Conservation (phyloP, 2,888 invertebrate genomes). For the Sphaeridia pumilis region DNA sequence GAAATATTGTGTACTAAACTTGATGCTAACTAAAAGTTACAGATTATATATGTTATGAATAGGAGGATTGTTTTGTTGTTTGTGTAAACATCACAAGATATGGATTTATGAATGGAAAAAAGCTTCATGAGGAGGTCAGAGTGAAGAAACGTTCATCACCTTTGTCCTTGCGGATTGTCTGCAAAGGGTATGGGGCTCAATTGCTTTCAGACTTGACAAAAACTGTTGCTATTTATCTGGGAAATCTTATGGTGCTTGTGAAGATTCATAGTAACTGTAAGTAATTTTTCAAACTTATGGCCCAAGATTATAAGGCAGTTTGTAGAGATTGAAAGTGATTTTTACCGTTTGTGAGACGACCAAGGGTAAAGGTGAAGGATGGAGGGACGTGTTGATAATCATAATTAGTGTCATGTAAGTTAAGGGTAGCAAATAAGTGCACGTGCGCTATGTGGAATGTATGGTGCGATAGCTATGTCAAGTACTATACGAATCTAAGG, state of each 20-base stretch:
- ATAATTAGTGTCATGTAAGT: not conserved
- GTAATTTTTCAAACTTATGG: not conserved
- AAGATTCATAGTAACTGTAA: not conserved
- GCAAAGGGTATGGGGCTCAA: constrained; percentile 16
- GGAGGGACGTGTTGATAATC: not conserved
- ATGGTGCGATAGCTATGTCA: too few species aligned
- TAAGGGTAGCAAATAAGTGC: too few species aligned
- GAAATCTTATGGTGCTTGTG: too few species aligned
- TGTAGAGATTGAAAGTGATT: constrained; percentile 13
- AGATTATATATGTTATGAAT: too few species aligned
- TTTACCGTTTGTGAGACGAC: constrained; percentile 13
- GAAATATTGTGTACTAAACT: too few species aligned
- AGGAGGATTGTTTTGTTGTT: too few species aligned
- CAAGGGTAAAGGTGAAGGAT: not conserved
- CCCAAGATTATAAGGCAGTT: not conserved
- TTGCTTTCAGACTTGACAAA: constrained; percentile 15
- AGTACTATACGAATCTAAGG: too few species aligned
- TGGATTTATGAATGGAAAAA: too few species aligned
- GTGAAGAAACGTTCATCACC: not conserved
- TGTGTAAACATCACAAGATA: not conserved
- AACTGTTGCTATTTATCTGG: too few species aligned
- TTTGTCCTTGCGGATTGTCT: not conserved
- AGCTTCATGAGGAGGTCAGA: not conserved
- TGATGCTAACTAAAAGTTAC: too few species aligned
- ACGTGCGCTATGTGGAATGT: too few species aligned